Conservation (phyloP, 1,140 invertebrate species). For the Calephelis virginiensis region DNA sequence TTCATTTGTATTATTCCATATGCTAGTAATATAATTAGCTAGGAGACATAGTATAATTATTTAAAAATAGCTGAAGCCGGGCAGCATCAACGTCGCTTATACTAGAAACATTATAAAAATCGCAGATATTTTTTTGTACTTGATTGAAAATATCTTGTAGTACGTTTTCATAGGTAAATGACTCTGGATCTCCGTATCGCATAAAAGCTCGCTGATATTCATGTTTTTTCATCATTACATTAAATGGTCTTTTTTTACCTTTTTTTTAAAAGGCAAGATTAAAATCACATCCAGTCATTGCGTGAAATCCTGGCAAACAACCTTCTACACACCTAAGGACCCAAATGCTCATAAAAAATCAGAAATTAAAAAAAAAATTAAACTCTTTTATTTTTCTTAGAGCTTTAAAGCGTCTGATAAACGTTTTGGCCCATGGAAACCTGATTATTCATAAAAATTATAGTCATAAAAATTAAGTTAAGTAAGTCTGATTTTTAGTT, state of each 20-base stretch:
- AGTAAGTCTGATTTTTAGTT: too few species aligned
- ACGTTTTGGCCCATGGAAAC: too few species aligned
- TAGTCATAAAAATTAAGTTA: too few species aligned
- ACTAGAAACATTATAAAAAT: neutral
- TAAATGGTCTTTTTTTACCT: neutral
- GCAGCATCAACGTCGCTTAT: neutral
- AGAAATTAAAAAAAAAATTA: too few species aligned
- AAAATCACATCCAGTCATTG: conserved; percentile 60
- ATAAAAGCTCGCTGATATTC: neutral
- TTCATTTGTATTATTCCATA: conserved; percentile 38
- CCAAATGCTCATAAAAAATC: conserved; percentile 45
- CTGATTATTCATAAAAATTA: too few species aligned
- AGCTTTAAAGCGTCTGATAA: too few species aligned
- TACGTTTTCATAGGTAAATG: neutral
- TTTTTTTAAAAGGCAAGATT: conserved; percentile 37
- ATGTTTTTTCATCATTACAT: neutral
- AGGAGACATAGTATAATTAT: conserved; percentile 36
- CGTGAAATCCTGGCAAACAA: conserved; percentile 56
- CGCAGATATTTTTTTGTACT: neutral
- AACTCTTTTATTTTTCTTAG: too few species aligned
- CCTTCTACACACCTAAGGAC: conserved; percentile 33
- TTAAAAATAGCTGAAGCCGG: conserved; percentile 34
- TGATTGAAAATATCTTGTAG: neutral
- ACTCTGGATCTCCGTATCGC: neutral
- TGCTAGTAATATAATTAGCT: conserved; percentile 40